Evolutionary conservation across 2,113 vertebrate genomes (phyloP), one percentile per base, ranked within the genome.

Genomic region (Poecile atricapillus): DNA sequence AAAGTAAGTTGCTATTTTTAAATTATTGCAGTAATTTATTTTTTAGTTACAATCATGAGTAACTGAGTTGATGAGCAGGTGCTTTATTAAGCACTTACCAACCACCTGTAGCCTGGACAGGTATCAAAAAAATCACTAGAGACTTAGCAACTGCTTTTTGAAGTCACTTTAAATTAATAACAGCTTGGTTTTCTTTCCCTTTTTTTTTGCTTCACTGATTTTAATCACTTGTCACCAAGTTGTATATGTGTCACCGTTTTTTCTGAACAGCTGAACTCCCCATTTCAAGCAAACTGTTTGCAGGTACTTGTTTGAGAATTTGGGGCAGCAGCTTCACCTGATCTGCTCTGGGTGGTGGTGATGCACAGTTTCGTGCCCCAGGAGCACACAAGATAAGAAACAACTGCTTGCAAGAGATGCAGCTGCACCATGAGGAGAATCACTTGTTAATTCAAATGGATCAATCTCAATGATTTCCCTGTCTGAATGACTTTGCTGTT

Each of bases 201-300:
- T 50, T 90, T 53, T 30, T 24, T 60, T 35, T 46, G 20, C 78
- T 77, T 87, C n/a, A 37, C 63, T 87, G 83, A 63, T 89, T 96
- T 96, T 91, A 81, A 93, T 62, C 87, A 64, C 53, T 90, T 86
- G 82, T 69, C 82, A 92, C 90, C 27, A 41, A 79, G 58, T 64
- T 91, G 74, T 93, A 21, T 68, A 27, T 33, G 10, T 64, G 55
- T 47, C 39, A 19, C 21, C 70, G 21, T 31, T 70, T 90, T 69
- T 80, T 28, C 55, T 59, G 62, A 92, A 56, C 49, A 94, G 70
- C 49, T 74, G 46, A 91, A 89, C 39, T 55, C 24, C n/a, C 50
- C 33, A 4, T 56, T 83, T 67, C 62, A 56, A 52, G 74, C 39
- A 35, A 67, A 70, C 37, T 39, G 18, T 83, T 69, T 85, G 23